These are phyloP conservation scores for Uloborus diversus DNA, from an alignment of 1,140 invertebrate genomes.

Conservation along the genomic window DNA sequence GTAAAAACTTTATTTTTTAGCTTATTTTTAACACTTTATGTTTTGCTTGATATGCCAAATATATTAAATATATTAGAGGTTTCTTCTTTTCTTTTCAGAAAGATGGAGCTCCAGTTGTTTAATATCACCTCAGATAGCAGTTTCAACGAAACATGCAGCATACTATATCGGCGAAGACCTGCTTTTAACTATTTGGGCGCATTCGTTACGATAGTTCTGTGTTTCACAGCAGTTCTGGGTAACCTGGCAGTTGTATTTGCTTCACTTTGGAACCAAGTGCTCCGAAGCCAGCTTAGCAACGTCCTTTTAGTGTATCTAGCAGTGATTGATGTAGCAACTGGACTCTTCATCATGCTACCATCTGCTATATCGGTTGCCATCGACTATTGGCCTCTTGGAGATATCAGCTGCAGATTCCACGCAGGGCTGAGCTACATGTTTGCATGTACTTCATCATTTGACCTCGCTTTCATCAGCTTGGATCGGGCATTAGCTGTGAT, in stretches of 20 bases:
- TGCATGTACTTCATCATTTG: slow-evolving; percentile 2
- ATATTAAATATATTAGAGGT: no score
- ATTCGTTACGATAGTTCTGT: not conserved
- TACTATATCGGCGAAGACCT: not conserved
- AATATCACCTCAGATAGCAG: no score
- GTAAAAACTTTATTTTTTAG: no score
- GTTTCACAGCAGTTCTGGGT: not conserved
- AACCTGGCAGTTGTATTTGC: not conserved
- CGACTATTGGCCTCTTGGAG: slow-evolving; percentile 31
- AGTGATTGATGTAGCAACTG: slow-evolving; percentile 17
- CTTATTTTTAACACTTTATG: no score
- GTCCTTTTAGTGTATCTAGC: slow-evolving; percentile 20
- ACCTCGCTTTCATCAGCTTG: slow-evolving; percentile 17
- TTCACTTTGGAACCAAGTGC: not conserved
- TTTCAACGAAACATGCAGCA: no score
- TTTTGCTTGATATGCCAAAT: no score
- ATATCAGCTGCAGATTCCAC: not conserved
- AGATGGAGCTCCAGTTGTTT: no score
- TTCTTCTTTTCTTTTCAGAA: no score
- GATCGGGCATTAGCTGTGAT: slow-evolving; percentile 39
- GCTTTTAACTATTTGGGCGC: not conserved
- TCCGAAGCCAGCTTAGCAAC: not conserved
- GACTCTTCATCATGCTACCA: slow-evolving; percentile 9
- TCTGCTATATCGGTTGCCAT: not conserved
- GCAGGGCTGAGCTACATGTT: slow-evolving; percentile 3